Evolutionary conservation across 2,797 vertebrate species (phyloP), one percentile per base, ranked within the genome.

Genomic region (Heliangelus exortis): DNA sequence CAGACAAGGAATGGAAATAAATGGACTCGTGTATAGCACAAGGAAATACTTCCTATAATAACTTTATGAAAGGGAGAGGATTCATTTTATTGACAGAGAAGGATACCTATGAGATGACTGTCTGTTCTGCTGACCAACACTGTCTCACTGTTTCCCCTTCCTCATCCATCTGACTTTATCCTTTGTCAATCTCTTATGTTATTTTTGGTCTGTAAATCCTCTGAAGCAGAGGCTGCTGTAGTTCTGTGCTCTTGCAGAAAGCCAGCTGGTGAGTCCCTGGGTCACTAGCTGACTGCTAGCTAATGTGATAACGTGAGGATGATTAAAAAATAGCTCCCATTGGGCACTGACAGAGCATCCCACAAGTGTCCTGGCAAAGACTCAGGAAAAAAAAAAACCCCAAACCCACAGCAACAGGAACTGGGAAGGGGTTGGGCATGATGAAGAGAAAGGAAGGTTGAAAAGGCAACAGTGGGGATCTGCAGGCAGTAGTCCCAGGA

Each of bases 181-280:
- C 54, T 75, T 82, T 95, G 92, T 83, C 72, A 93, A 80, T 89
- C 84, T 85, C 50, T 50, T 54, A 6, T 45, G 68, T 48, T 95
- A 92, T 96, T 90, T 96, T 87, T 95, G 78, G 89, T 68, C 34
- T 80, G 14, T 45, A 87, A 94, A 89, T 87, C 92, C 81, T 87
- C 77, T 76, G 53, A 57, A 84, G 80, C n/a, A 79, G 58, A 81
- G 59, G 19, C 39, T 84, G 76, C 62, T 55, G 39, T 50, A 59
- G 55, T 54, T 78, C 63, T 74, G 55, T 67, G 34, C 43, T 84
- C 71, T 50, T 83, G 65, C 84, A 89, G 84, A n/a, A 61, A 82
- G 45, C 50, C 65, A 73, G 45, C 76, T 62, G 47, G 29, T 81
- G 54, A 58, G 83, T 31, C 47, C 47, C 39, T 10, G 14, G 75